phyloP scores from a whole-genome alignment of 2,888 invertebrate species.

The Acanthopleura granulata region DNA sequence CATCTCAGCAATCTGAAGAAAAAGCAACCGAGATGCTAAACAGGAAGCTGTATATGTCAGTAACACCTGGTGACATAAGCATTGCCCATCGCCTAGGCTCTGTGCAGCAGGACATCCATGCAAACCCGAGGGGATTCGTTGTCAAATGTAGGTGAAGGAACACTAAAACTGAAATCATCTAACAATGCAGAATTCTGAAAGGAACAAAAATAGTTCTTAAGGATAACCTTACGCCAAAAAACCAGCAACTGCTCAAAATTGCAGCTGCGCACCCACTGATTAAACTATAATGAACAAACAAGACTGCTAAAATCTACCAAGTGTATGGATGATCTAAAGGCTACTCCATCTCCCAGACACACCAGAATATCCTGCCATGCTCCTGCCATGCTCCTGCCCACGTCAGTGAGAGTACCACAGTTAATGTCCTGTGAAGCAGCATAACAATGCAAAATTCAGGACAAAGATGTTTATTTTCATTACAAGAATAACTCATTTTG shows the following conservation, averaged over 20 bases:
- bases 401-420: too few relatives aligned
- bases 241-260: not conserved
- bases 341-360: not conserved
- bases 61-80: not conserved
- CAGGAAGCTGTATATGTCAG: not conserved
- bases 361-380: not conserved
- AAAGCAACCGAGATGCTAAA: not conserved
- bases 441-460: too few relatives aligned
- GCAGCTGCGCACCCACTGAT: not conserved
- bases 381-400: too few relatives aligned
- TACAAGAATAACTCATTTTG: too few relatives aligned
- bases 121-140: not conserved
- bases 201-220: not conserved
- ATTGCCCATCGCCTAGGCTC: constrained; percentile 10
- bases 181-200: not conserved
- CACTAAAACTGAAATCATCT: not conserved
- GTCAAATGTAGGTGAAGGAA: not conserved
- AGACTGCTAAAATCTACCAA: not conserved
- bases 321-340: not conserved
- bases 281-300: not conserved
- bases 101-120: not conserved
- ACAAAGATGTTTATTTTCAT: too few relatives aligned
- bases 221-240: not conserved
- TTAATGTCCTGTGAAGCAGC: too few relatives aligned
- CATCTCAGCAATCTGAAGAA: not conserved